Evolutionary conservation across 1,140 invertebrate genomes (phyloP).

Genomic region (Platorchestia sp.): DNA sequence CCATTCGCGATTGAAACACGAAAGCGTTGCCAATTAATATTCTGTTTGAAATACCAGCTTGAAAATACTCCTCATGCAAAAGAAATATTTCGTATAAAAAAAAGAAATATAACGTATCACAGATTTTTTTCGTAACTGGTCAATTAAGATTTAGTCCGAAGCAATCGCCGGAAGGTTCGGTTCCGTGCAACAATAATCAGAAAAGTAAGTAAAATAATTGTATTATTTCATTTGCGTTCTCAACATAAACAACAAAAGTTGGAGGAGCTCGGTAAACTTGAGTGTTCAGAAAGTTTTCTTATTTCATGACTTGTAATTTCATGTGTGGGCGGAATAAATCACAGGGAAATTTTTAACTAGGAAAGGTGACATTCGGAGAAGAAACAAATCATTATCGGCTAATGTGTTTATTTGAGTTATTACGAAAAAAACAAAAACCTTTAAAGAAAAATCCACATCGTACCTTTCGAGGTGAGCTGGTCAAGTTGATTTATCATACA

Average conservation of each 20-base stretch:
- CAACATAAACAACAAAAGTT: neutral
- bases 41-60: neutral
- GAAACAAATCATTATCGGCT: too few species aligned
- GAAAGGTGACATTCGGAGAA: too few species aligned
- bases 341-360: too few species aligned
- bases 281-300: neutral
- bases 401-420: too few species aligned
- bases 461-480: too few species aligned
- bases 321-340: too few species aligned
- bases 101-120: neutral
- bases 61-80: neutral
- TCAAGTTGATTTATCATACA: too few species aligned
- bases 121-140: neutral
- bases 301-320: neutral
- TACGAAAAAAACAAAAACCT: too few species aligned
- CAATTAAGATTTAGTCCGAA: neutral
- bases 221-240: neutral
- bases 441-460: too few species aligned
- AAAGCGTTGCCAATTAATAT: neutral
- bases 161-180: neutral
- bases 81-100: too few species aligned
- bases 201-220: neutral
- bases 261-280: neutral
- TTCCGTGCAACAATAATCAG: neutral
- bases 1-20: neutral